Conservation (phyloP, 1,140 invertebrate genomes). For the Thalassaphorura encarpata region DNA sequence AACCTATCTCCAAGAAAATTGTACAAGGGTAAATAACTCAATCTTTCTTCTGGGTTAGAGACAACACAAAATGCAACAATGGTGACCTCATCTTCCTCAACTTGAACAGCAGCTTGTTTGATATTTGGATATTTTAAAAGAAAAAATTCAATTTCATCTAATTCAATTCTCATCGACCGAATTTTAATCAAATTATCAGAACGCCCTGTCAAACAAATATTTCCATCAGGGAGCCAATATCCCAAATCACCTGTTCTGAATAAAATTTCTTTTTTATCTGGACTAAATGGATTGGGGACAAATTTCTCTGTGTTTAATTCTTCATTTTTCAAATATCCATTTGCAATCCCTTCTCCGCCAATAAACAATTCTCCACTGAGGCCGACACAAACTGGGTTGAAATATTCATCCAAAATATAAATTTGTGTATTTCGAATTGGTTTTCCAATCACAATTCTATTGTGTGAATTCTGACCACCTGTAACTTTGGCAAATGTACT, state of each 20-base stretch:
- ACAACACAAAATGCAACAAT: not conserved
- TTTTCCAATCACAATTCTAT: too few relatives aligned
- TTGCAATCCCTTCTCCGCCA: not conserved
- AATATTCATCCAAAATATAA: not conserved
- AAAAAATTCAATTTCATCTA: conserved; percentile 3
- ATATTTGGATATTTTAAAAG: not conserved
- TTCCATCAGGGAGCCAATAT: not conserved
- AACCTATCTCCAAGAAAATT: too few relatives aligned
- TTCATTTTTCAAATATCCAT: not conserved
- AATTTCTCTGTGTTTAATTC: not conserved
- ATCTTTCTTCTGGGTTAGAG: not conserved
- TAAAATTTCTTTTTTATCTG: not conserved
- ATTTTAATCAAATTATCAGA: conserved; percentile 10
- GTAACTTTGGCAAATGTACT: not conserved
- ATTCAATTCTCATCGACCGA: not conserved
- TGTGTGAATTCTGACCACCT: too few relatives aligned
- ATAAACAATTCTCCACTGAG: not conserved
- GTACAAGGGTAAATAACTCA: not conserved
- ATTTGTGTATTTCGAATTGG: not conserved
- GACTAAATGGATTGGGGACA: not conserved
- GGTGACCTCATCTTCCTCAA: not conserved
- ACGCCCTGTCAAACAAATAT: not conserved
- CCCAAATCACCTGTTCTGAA: conserved; percentile 4
- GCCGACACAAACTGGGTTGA: not conserved
- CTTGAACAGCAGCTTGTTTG: not conserved